A percentile compares a stretch with the other conserved stretches of the same genome.
phyloP scores from a whole-genome alignment of 2,797 vertebrate genomes.

The Chaetophractus vellerosus region DNA sequence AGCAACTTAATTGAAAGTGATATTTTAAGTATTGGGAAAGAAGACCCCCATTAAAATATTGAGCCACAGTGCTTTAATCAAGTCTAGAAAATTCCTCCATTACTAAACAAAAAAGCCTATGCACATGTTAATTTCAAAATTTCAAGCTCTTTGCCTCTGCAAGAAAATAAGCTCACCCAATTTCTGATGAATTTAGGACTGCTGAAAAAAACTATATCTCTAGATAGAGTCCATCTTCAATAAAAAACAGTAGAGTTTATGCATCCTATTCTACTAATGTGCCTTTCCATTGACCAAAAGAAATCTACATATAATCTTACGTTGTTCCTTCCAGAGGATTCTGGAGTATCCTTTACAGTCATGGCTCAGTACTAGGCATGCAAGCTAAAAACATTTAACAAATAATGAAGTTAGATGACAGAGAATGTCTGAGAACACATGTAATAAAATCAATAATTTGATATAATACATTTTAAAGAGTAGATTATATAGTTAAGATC shows the following conservation, averaged over 20 bases:
- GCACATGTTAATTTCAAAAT: slow-evolving; percentile 33
- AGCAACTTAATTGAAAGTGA: slow-evolving; percentile 68
- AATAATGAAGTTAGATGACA: background rate
- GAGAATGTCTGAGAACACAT: background rate
- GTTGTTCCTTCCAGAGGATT: slow-evolving; percentile 34
- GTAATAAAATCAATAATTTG: slow-evolving; percentile 1
- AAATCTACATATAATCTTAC: background rate
- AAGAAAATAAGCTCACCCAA: slow-evolving; percentile 22
- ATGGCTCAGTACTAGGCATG: background rate
- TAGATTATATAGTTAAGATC: slow-evolving; percentile 11
- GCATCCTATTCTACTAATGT: background rate
- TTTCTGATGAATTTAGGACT: slow-evolving; percentile 43
- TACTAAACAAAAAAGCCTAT: slow-evolving; percentile 17
- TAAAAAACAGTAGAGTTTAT: background rate
- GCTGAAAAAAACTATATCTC: background rate
- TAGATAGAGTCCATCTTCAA: background rate
- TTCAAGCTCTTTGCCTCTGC: slow-evolving; percentile 15
- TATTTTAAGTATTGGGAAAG: slow-evolving; percentile 57
- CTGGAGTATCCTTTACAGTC: background rate
- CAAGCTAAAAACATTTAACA: slow-evolving; percentile 12
- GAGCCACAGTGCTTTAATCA: background rate
- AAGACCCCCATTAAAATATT: slow-evolving; percentile 54
- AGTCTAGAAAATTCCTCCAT: slow-evolving; percentile 39
- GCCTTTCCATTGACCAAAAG: background rate
- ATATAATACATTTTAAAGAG: slow-evolving; percentile 14